phyloP scores from a whole-genome alignment of 2,797 vertebrate species.

The Sebastes hubbsi region DNA sequence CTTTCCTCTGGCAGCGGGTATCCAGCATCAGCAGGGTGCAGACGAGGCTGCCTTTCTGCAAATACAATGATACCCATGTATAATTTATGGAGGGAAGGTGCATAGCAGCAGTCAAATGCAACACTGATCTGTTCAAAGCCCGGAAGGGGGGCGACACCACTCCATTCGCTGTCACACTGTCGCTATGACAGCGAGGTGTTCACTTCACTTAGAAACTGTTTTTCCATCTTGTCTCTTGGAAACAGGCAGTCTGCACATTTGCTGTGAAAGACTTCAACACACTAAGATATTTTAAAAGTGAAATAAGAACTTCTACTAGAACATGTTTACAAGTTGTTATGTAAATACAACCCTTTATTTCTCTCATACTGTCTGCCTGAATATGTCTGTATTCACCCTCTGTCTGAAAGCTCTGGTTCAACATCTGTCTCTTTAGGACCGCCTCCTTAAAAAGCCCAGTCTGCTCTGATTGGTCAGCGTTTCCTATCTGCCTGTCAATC shows the following conservation, averaged over 20 bases:
- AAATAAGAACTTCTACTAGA: too few species aligned
- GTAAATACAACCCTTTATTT: too few species aligned
- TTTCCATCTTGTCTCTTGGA: slow-evolving; percentile 10
- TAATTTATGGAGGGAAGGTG: slow-evolving; percentile 25
- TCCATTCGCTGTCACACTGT: slow-evolving; percentile 9
- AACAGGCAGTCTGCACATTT: neutral
- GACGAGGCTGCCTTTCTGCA: slow-evolving; percentile 6
- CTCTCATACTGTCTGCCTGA: too few species aligned
- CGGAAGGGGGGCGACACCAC: neutral
- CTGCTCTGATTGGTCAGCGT: too few species aligned
- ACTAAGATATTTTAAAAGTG: too few species aligned
- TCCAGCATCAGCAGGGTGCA: neutral
- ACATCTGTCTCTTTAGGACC: too few species aligned
- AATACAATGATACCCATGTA: slow-evolving; percentile 26
- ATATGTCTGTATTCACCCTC: too few species aligned
- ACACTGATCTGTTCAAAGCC: neutral
- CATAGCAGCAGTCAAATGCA: neutral
- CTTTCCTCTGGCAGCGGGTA: neutral
- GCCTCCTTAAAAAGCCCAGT: too few species aligned
- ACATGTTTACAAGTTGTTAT: too few species aligned
- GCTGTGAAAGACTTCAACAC: too few species aligned
- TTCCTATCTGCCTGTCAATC: too few species aligned
- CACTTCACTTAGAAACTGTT: neutral
- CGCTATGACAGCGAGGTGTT: slow-evolving; percentile 13
- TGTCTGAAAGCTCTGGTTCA: too few species aligned